Evolutionary conservation across 2,888 invertebrate species (phyloP).

Genomic region (Tenthredo livida): DNA sequence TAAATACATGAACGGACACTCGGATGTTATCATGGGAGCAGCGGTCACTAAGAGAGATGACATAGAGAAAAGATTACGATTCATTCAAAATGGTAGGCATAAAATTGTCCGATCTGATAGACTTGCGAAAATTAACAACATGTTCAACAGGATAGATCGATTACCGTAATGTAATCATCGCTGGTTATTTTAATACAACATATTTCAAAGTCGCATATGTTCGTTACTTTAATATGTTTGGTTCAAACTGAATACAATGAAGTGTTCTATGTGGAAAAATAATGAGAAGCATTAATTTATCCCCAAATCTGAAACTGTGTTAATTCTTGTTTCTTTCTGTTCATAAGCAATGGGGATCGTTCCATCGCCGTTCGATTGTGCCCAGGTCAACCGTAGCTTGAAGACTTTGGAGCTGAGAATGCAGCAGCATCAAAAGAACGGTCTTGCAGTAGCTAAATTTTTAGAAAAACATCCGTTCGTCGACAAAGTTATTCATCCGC

Average conservation of each 20-base stretch:
- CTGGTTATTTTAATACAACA: conserved; percentile 44
- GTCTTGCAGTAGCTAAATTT: conserved; percentile 88
- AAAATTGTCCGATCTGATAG: not conserved
- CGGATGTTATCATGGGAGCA: conserved; percentile 98
- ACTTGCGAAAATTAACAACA: not conserved
- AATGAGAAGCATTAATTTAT: not conserved
- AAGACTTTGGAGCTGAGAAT: conserved; percentile 96
- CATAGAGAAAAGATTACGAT: conserved; percentile 86
- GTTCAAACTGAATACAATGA: not conserved
- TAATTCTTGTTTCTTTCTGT: conserved; percentile 37
- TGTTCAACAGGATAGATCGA: not conserved
- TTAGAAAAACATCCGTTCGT: conserved; percentile 90
- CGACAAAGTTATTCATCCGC: conserved; percentile 91
- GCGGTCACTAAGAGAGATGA: conserved; percentile 87
- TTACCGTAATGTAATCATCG: not conserved
- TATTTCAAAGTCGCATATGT: not conserved
- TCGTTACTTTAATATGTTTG: not conserved
- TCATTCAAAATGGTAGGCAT: conserved; percentile 90
- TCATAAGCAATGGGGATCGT: conserved; percentile 91
- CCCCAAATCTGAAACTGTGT: conserved; percentile 39
- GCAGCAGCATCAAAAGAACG: conserved; percentile 92
- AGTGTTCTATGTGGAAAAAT: not conserved
- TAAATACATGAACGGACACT: conserved; percentile 99
- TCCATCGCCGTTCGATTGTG: conserved; percentile 98
- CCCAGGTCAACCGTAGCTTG: conserved; percentile 93